phyloP scores from a whole-genome alignment of 2,797 vertebrate species.

The Gobio occitaniae region DNA sequence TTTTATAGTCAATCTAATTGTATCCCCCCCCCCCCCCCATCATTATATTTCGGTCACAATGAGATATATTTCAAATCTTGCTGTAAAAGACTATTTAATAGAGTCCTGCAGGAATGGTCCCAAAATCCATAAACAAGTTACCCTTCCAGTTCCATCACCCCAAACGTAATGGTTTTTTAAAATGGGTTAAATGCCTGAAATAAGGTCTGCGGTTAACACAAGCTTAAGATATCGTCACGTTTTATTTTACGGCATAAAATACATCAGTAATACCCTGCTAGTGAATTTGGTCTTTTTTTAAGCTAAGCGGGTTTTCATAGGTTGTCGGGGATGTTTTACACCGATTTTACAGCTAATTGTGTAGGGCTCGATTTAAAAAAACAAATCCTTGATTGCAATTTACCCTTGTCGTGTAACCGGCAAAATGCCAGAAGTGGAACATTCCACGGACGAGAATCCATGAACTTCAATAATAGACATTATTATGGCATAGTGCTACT shows the following conservation, averaged over 20 bases:
- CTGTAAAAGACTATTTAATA: background rate
- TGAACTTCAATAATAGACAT: too few relatives aligned
- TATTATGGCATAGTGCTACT: too few relatives aligned
- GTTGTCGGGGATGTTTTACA: too few relatives aligned
- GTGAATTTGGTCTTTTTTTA: background rate
- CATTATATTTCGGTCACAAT: background rate
- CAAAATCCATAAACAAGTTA: background rate
- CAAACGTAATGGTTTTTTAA: background rate
- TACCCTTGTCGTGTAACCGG: too few relatives aligned
- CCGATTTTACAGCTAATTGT: background rate
- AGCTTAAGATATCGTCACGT: background rate
- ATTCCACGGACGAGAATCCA: too few relatives aligned
- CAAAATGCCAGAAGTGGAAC: too few relatives aligned
- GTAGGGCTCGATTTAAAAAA: too few relatives aligned
- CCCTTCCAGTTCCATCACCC: background rate
- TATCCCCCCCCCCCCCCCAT: background rate
- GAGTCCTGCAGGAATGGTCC: background rate
- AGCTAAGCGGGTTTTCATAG: background rate
- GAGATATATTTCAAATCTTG: background rate
- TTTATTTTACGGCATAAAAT: background rate
- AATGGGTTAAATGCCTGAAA: background rate
- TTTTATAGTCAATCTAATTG: constrained; percentile 46
- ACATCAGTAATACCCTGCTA: background rate
- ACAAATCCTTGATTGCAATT: too few relatives aligned
- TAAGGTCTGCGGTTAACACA: background rate